Percentiles rank a stretch among this genome's conserved stretches.
These are phyloP conservation scores for Sceloporus undulatus DNA, from an alignment of 2,113 vertebrate species.

Conservation along the genomic window DNA sequence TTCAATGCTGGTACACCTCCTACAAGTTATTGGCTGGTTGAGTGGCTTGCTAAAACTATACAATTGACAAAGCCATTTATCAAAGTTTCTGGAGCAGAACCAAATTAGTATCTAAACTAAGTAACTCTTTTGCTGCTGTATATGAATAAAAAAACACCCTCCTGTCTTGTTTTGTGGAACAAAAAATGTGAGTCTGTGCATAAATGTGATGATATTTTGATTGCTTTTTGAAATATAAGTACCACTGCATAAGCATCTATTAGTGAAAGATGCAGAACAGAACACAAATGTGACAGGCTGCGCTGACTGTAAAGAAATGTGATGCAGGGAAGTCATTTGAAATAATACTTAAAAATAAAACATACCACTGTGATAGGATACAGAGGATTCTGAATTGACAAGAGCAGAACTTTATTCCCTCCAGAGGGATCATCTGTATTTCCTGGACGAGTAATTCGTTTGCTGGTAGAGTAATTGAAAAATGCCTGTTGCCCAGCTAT, in stretches of 20 bases:
- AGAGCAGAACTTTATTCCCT: constrained; percentile 92
- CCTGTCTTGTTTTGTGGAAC: not conserved
- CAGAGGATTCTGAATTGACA: constrained; percentile 94
- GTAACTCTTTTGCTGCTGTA: not conserved
- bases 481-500: constrained; percentile 93
- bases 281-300: not conserved
- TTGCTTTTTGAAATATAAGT: not conserved
- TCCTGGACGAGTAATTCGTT: constrained; percentile 92
- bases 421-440: constrained; percentile 90
- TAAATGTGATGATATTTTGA: not conserved
- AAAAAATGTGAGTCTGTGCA: not conserved
- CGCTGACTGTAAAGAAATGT: not conserved
- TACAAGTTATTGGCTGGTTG: not conserved
- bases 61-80: not conserved
- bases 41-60: not conserved
- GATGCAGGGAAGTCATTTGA: not conserved
- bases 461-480: constrained; percentile 97
- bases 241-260: not conserved
- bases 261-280: not conserved
- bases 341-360: constrained; percentile 24
- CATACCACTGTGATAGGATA: constrained; percentile 95
- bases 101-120: not conserved
- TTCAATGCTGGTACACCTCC: not conserved
- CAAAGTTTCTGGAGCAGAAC: not conserved
- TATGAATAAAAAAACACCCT: not conserved